Percentiles rank a stretch among this genome's conserved stretches.
These are phyloP conservation scores for Drosophila mimetica DNA, from an alignment of 2,888 invertebrate species.

Conservation along the genomic window DNA sequence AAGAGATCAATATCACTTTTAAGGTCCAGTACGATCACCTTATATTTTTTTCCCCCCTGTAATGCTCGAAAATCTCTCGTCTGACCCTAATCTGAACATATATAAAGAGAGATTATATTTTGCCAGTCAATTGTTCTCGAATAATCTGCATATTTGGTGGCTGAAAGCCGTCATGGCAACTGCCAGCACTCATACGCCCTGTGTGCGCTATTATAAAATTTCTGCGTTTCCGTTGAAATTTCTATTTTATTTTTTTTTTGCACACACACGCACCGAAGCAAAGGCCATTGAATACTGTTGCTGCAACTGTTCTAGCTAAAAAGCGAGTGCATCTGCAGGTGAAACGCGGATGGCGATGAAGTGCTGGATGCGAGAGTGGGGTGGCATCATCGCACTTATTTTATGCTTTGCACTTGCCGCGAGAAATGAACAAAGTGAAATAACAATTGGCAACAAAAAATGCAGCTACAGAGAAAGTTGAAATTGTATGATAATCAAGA, in stretches of 20 bases:
- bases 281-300: slow-evolving; percentile 27
- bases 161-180: slow-evolving; percentile 38
- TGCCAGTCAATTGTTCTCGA: slow-evolving; percentile 13
- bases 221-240: slow-evolving; percentile 36
- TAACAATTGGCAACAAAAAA: slow-evolving; percentile 46
- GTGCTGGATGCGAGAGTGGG: background rate
- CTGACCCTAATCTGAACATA: slow-evolving; percentile 9
- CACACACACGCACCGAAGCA: slow-evolving; percentile 22
- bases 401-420: slow-evolving; percentile 55
- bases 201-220: slow-evolving; percentile 44
- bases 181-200: slow-evolving; percentile 36
- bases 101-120: no score
- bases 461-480: slow-evolving; percentile 10
- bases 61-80: no score
- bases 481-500: background rate
- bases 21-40: no score
- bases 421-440: slow-evolving; percentile 48
- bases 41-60: no score
- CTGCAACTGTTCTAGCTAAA: slow-evolving; percentile 30
- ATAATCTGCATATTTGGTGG: slow-evolving; percentile 31
- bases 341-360: slow-evolving; percentile 5
- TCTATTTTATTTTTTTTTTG: slow-evolving; percentile 43
- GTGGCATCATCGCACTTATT: slow-evolving; percentile 35
- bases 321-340: slow-evolving; percentile 40
- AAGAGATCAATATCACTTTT: no score